Percentiles rank a stretch among this genome's conserved stretches.
Evolutionary conservation across 1,140 invertebrate genomes (phyloP).

Genomic region (Campoletis sonorensis): DNA sequence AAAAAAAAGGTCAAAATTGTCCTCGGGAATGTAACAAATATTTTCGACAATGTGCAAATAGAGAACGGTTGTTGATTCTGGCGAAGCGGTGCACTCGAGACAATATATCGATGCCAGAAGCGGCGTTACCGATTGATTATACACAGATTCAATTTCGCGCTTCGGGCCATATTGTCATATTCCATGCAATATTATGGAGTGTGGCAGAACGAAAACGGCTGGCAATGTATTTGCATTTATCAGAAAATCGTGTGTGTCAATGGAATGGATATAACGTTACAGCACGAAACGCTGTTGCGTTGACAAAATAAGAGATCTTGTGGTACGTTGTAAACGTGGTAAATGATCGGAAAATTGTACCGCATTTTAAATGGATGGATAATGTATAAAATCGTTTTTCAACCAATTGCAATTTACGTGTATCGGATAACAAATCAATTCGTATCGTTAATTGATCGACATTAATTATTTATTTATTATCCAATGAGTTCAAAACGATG

Average conservation of each 20-base stretch:
- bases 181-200: background rate
- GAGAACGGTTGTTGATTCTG: background rate
- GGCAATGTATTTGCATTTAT: slow-evolving; percentile 14
- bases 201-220: background rate
- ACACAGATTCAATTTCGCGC: slow-evolving; percentile 3
- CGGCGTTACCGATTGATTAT: background rate
- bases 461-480: no score
- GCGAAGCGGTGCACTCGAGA: background rate
- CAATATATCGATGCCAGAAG: slow-evolving; percentile 1
- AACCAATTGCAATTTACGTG: no score
- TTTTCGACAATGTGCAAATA: background rate
- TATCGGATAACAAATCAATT: no score
- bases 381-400: no score
- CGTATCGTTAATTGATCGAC: no score
- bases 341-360: background rate
- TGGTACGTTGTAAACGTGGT: background rate
- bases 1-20: background rate
- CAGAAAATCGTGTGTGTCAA: slow-evolving; percentile 12
- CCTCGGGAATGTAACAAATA: background rate
- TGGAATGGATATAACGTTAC: background rate
- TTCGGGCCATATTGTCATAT: background rate
- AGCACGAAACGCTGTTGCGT: background rate
- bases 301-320: background rate
- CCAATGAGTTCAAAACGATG: no score
- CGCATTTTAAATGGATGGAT: no score